A percentile compares a stretch with the other conserved stretches of the same genome.
Evolutionary conservation across 2,797 vertebrate species (phyloP).

Genomic region (Enteromius trimaculatus): DNA sequence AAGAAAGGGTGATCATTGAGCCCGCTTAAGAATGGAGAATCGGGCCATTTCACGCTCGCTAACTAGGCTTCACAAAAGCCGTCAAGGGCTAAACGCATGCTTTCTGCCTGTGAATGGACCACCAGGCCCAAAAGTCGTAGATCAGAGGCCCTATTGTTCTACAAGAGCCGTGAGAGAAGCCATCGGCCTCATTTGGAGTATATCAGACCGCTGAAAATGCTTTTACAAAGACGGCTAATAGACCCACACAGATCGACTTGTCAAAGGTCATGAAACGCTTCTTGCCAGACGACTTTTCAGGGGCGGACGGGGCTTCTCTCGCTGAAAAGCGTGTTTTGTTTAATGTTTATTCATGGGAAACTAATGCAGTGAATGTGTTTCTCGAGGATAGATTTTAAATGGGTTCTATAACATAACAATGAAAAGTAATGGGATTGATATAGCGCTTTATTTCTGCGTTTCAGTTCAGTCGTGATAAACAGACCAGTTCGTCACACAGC

Average conservation of each 20-base stretch:
- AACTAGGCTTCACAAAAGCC: slow-evolving; percentile 79
- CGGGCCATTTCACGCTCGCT: slow-evolving; percentile 83
- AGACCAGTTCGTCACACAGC: not conserved
- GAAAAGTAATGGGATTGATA: slow-evolving; percentile 52
- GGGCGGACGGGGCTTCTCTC: slow-evolving; percentile 45
- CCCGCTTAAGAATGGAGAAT: slow-evolving; percentile 65
- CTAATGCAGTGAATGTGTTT: slow-evolving; percentile 57
- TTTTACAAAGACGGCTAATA: slow-evolving; percentile 79
- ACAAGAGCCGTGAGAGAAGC: slow-evolving; percentile 67
- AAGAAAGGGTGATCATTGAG: slow-evolving; percentile 79
- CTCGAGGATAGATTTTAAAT: slow-evolving; percentile 46
- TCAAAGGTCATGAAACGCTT: slow-evolving; percentile 64
- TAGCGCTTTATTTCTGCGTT: slow-evolving; percentile 3
- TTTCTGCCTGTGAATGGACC: slow-evolving; percentile 76
- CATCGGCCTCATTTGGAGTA: slow-evolving; percentile 79
- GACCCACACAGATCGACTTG: slow-evolving; percentile 71
- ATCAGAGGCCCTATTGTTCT: slow-evolving; percentile 78
- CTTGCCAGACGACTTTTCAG: slow-evolving; percentile 53
- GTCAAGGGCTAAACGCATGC: slow-evolving; percentile 81
- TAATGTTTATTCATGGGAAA: slow-evolving; percentile 60
- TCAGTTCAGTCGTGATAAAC: slow-evolving; percentile 5
- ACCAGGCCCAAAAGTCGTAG: slow-evolving; percentile 73
- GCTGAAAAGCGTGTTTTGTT: slow-evolving; percentile 50
- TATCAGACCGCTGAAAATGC: slow-evolving; percentile 77
- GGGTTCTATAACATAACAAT: slow-evolving; percentile 26